Percentiles rank a stretch among this genome's conserved stretches.
These are phyloP conservation scores for Fulica atra DNA, from an alignment of 2,113 vertebrate species.

Conservation along the genomic window DNA sequence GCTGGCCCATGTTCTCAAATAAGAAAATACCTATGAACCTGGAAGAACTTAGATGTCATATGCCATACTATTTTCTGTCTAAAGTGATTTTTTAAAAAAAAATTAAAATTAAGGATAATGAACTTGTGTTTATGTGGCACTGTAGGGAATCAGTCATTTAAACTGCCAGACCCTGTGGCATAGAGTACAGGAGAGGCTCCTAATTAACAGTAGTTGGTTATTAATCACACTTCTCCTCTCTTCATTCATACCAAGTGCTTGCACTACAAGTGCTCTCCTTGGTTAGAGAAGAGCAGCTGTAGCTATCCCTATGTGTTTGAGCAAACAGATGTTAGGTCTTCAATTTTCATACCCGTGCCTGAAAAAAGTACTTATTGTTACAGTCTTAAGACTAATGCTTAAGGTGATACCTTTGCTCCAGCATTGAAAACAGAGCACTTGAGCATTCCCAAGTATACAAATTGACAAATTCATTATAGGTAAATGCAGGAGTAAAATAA, in stretches of 20 bases:
- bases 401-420: not conserved
- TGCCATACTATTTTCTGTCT: not conserved
- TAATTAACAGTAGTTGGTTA: conserved; percentile 46
- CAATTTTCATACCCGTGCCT: not conserved
- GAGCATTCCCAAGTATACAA: not conserved
- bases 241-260: conserved; percentile 8
- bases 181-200: not conserved
- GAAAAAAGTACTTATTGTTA: not conserved
- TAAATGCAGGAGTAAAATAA: not conserved
- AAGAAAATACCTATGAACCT: not conserved
- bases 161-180: not conserved
- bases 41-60: not conserved
- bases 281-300: not conserved
- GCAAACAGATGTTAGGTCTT: not conserved
- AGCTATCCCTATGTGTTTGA: not conserved
- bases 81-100: not conserved
- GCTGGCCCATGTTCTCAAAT: not conserved
- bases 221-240: conserved; percentile 45
- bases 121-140: conserved; percentile 10
- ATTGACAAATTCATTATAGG: not conserved
- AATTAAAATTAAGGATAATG: conserved; percentile 10
- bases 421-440: not conserved
- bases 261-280: not conserved
- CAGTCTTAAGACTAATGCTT: not conserved
- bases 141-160: conserved; percentile 21